Base-by-base conservation (phyloP, 2,888 invertebrate species). In the Mythimna albipuncta region DNA sequence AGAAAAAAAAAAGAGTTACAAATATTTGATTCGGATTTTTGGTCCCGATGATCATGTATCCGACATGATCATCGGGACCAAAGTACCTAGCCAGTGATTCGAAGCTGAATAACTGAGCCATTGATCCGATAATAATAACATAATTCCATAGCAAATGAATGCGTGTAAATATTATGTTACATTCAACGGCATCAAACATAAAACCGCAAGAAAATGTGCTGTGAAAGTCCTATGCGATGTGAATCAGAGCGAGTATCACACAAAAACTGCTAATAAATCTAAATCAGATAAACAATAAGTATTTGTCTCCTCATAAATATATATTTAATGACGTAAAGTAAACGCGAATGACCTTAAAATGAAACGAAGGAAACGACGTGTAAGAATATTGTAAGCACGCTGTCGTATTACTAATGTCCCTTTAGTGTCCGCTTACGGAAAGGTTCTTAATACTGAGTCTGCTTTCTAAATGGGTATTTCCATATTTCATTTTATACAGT, bases 301-400 rank as follows among this genome's bases (percentile, higher is more conserved):
- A 62, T 64, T 77, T 38, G 38, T 68, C 52, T 75, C 47, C 11
- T 59, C 35, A 57, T 62, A 55, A 62, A 64, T 54, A 68, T 35
- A 55, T 35, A 69, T 58, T 61, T 63, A 55, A 69, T 68, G 65
- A 70, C 72, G 55, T 64, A 64, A 68, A 67, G 58, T 76, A 75
- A 76, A 75, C 59, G 35, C 63, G 62, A 65, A 58, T 75, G 84
- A 87, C 87, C 84, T 87, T 77, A 85, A 68, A 77, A 52, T 19
- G 50, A 16, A 69, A 67, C 64, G 70, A 73, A 83, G 83, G 78
- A 89, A 85, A 85, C 75, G 61, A 80, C 77, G 72, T 71, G 70
- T 75, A 75, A 74, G 79, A 70, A 82, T 86, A 85, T 84, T 81
- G 85, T 83, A 75, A 61, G 63, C 72, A 72, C 72, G 76, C 69